phyloP scores from a whole-genome alignment of 2,113 vertebrate genomes.

The Triplophysa rosa region DNA sequence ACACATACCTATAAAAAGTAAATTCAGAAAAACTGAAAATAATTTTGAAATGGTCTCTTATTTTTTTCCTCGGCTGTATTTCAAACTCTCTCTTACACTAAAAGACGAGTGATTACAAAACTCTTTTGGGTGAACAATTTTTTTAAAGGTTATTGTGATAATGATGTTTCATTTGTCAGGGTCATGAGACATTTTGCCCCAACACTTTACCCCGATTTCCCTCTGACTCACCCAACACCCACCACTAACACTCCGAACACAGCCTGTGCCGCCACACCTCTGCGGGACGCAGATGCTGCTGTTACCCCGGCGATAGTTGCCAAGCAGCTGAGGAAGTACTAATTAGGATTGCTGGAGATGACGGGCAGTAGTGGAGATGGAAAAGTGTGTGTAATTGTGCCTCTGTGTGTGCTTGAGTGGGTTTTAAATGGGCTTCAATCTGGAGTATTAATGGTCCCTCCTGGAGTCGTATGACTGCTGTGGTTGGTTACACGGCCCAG shows the following conservation, averaged over 20 bases:
- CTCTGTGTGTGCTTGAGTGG: conserved; percentile 21
- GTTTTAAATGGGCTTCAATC: conserved; percentile 20
- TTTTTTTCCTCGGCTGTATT: no score
- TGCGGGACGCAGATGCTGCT: conserved; percentile 55
- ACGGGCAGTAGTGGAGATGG: conserved; percentile 22
- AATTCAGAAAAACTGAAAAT: no score
- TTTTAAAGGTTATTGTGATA: no score
- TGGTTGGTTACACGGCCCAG: background rate
- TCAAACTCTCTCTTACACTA: no score
- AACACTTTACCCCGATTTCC: background rate
- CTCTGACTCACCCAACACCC: background rate
- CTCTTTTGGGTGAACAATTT: no score
- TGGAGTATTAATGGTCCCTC: conserved; percentile 15
- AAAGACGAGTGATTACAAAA: no score
- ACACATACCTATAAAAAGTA: no score
- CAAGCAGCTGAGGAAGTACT: conserved; percentile 65
- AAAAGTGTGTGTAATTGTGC: conserved; percentile 3
- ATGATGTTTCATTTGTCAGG: background rate
- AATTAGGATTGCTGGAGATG: conserved; percentile 60
- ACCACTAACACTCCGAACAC: conserved; percentile 11
- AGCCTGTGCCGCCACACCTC: conserved; percentile 11
- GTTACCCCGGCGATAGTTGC: conserved; percentile 68
- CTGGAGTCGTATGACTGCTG: conserved; percentile 22
- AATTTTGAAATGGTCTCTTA: no score
- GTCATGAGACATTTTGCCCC: no score